Evolutionary conservation across 2,888 invertebrate species (phyloP), one percentile per base, ranked within the genome.

Genomic region (Hypolimnas misippus): DNA sequence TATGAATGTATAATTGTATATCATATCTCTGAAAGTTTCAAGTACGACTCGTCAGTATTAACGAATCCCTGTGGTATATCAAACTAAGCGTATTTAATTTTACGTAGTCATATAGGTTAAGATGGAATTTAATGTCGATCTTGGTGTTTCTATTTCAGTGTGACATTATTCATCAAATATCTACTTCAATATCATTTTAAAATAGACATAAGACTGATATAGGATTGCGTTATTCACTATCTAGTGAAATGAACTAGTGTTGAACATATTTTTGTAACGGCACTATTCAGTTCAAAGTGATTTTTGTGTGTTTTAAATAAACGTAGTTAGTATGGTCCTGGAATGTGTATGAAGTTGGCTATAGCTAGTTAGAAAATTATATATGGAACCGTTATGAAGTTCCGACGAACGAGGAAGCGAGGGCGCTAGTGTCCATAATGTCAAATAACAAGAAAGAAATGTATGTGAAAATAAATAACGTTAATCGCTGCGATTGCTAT

Each of bases 131-230:
- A 67, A 66, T 74, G 82, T 82, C 78, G 78, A 79, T 80, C 72
- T 84, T 71, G 76, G 68, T 83, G 82, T 85, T 79, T 76, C 71
- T 67, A 78, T 82, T 82, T 78, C 63, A 68, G 72, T 78, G 70
- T 63, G 49, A 60, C 53, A 61, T 61, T 51, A 51, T 56, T 65
- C 52, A 60, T 62, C 31, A 35, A 61, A 53, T 60, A 59, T 57
- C 21, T 61, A 57, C 59, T 67, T 65, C 19, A 5, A 74, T 77
- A 78, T 77, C 62, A 69, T 82, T 82, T 82, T 81, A 79, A 78
- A 75, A 84, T 89, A 89, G 88, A 80, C 84, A 89, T 90, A 90
- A 91, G 90, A 91, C 89, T 90, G 90, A 89, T 83, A 71, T 83
- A 86, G 76, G 77, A 77, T 85, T 87, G 79, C 73, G 77, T 85